phyloP scores from a whole-genome alignment of 1,140 invertebrate species.

The Drosophila fuyamai region DNA sequence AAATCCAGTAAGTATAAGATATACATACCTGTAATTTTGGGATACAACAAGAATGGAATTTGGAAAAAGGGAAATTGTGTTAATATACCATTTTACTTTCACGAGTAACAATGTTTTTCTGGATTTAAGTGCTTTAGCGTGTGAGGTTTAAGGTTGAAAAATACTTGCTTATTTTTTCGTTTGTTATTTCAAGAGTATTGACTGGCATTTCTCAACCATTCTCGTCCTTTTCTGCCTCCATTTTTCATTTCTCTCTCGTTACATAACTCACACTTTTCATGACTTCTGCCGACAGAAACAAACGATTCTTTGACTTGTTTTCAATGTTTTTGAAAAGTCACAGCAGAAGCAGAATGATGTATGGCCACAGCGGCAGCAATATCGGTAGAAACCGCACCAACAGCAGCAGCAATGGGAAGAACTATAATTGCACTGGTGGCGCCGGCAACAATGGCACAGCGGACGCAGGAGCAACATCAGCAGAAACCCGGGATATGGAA shows the following conservation, averaged over 20 bases:
- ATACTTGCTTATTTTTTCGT: background rate
- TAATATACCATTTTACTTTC: too few relatives aligned
- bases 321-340: conserved; percentile 12
- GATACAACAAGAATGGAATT: too few relatives aligned
- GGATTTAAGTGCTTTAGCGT: too few relatives aligned
- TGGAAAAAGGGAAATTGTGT: too few relatives aligned
- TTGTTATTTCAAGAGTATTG: background rate
- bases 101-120: too few relatives aligned
- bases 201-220: background rate
- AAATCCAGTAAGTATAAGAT: too few relatives aligned
- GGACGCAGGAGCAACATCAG: background rate
- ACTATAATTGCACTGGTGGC: conserved; percentile 8
- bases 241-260: background rate
- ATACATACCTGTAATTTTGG: too few relatives aligned
- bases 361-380: conserved; percentile 7
- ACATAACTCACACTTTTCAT: conserved; percentile 2
- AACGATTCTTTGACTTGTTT: conserved; percentile 21
- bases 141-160: too few relatives aligned
- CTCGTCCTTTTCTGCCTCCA: background rate
- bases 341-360: conserved; percentile 2
- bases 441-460: too few relatives aligned
- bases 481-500: background rate
- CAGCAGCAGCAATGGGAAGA: background rate
- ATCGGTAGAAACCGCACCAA: background rate
- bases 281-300: conserved; percentile 23